Conservation (phyloP, 1,140 invertebrate genomes). For the Reticulitermes speratus region DNA sequence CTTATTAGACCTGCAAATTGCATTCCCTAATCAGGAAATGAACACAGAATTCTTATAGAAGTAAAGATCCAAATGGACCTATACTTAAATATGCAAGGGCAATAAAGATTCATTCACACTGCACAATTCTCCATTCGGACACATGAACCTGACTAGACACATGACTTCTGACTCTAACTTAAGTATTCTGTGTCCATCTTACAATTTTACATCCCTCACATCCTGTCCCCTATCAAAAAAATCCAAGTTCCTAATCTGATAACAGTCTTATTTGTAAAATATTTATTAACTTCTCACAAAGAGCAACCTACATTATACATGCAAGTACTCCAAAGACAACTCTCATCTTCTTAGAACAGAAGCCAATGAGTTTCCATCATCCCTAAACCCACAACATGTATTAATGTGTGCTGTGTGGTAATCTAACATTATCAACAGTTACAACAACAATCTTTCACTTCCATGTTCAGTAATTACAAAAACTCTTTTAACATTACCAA, state of each 20-base stretch:
- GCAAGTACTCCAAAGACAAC: constrained; percentile 13
- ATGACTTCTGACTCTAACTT: background rate
- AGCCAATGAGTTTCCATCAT: background rate
- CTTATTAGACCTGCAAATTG: too few relatives aligned
- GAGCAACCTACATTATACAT: constrained; percentile 24
- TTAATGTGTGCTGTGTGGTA: background rate
- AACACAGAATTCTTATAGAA: background rate
- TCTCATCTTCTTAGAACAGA: constrained; percentile 21
- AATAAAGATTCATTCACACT: background rate
- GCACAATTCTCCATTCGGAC: background rate
- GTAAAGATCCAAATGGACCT: background rate
- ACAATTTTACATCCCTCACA: background rate
- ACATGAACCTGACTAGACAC: background rate
- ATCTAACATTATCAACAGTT: background rate
- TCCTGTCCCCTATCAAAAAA: background rate
- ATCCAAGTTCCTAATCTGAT: background rate
- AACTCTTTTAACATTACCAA: background rate
- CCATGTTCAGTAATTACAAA: background rate
- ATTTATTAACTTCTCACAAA: constrained; percentile 27
- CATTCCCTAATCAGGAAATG: background rate
- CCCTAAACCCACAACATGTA: background rate
- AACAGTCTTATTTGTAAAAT: constrained; percentile 22
- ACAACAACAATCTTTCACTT: constrained; percentile 3
- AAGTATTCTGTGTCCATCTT: constrained; percentile 5
- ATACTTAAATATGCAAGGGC: background rate